A percentile compares a stretch with the other conserved stretches of the same genome.
These are phyloP conservation scores for Apeira syringaria DNA, from an alignment of 2,888 invertebrate species.

Conservation along the genomic window DNA sequence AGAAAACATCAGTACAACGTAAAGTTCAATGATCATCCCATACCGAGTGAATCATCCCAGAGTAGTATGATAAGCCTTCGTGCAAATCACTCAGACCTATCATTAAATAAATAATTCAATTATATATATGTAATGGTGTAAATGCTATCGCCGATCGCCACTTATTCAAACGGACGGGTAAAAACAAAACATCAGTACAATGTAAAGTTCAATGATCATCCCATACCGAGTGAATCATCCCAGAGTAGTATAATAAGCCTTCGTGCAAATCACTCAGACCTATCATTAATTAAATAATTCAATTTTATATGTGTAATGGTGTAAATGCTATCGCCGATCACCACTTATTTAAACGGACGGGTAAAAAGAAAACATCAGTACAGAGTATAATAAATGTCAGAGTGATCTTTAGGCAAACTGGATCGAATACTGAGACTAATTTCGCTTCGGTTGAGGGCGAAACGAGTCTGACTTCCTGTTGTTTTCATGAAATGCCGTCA, in stretches of 20 bases:
- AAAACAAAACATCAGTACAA: no score
- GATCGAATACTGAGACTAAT: conserved; percentile 52
- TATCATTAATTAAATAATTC: conserved; percentile 11
- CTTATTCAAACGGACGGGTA: no score
- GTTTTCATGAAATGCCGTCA: conserved; percentile 44
- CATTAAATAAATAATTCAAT: no score
- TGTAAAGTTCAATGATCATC: conserved; percentile 24
- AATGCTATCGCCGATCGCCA: no score
- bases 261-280: conserved; percentile 2
- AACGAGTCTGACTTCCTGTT: conserved; percentile 73
- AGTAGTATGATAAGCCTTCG: no score
- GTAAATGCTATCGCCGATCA: conserved; percentile 10
- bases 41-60: no score
- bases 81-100: no score
- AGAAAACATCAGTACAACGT: no score
- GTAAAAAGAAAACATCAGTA: conserved; percentile 41
- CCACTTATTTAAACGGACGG: conserved; percentile 12
- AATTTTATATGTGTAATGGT: not conserved
- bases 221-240: conserved; percentile 15
- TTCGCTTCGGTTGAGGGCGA: conserved; percentile 68
- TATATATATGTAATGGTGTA: no score
- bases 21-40: no score
- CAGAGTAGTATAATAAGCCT: no score
- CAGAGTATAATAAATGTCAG: conserved; percentile 67
- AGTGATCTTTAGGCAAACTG: conserved; percentile 72